A percentile compares a stretch with the other conserved stretches of the same genome.
These are phyloP conservation scores for Enteromius argenteus DNA, from an alignment of 2,797 vertebrate species.

Conservation along the genomic window DNA sequence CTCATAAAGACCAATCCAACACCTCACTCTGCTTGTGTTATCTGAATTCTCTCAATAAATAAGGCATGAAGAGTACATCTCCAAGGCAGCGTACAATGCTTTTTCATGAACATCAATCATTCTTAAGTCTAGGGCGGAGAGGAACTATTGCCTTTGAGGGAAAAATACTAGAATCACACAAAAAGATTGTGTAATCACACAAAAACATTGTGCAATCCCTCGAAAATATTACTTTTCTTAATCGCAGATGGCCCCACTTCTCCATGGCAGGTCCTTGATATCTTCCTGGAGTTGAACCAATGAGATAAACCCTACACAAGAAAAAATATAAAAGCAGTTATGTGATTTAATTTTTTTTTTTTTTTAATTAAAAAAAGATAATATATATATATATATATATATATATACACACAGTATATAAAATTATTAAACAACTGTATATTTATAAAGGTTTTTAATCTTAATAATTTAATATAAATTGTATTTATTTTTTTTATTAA, in stretches of 20 bases:
- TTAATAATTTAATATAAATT: neutral
- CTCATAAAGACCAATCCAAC: constrained; percentile 14
- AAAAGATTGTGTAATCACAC: neutral
- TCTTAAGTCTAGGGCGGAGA: neutral
- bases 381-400: too few species aligned
- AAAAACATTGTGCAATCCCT: neutral
- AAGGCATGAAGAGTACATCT: neutral
- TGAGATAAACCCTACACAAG: constrained; percentile 84
- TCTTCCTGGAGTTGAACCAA: constrained; percentile 94
- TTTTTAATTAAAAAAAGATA: too few species aligned
- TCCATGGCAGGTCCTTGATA: constrained; percentile 90
- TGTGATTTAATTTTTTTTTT: too few species aligned
- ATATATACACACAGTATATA: too few species aligned
- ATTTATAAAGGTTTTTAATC: too few species aligned
- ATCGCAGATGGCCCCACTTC: constrained; percentile 94
- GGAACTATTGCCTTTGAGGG: neutral
- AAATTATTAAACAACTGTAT: too few species aligned
- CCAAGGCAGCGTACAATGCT: neutral
- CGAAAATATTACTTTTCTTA: constrained; percentile 88
- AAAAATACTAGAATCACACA: neutral
- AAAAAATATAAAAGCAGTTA: neutral
- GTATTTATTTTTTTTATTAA: neutral
- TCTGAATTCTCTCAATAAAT: constrained; percentile 28
- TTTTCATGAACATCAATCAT: constrained; percentile 14
- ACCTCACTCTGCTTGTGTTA: neutral